Percentiles rank a stretch among this genome's conserved stretches.
Evolutionary conservation across 2,113 vertebrate genomes (phyloP).

Genomic region (Camarhynchus parvulus): DNA sequence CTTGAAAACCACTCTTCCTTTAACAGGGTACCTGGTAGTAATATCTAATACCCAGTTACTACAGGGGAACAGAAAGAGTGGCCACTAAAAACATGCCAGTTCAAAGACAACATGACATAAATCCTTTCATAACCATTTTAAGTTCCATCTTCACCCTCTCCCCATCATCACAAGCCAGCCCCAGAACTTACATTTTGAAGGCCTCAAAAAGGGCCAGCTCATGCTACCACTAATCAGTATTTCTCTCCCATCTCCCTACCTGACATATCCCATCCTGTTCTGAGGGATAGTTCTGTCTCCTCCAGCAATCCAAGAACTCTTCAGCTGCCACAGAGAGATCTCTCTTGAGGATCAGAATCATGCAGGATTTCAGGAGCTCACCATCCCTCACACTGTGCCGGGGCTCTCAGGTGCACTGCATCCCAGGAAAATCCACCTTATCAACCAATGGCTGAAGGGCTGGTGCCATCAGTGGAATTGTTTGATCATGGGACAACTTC

Average conservation of each 20-base stretch:
- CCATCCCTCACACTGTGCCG: rapidly evolving
- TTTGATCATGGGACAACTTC: too few relatives aligned
- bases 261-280: rapidly evolving
- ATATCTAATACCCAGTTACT: background rate
- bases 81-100: background rate
- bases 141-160: background rate
- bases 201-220: background rate
- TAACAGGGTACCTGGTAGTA: background rate
- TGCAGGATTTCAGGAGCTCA: rapidly evolving
- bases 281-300: rapidly evolving
- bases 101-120: background rate
- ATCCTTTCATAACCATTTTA: background rate
- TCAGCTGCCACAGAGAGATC: rapidly evolving
- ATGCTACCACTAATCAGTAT: rapidly evolving
- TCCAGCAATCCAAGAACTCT: background rate
- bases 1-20: background rate
- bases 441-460: background rate
- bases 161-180: background rate
- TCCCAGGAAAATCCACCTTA: background rate
- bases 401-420: rapidly evolving
- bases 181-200: background rate
- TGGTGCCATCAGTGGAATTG: background rate
- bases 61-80: rapidly evolving
- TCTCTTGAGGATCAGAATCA: rapidly evolving
- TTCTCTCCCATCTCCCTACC: background rate